A percentile compares a stretch with the other conserved stretches of the same genome.
Evolutionary conservation across 2,797 vertebrate genomes (phyloP).

Genomic region (Falco biarmicus): DNA sequence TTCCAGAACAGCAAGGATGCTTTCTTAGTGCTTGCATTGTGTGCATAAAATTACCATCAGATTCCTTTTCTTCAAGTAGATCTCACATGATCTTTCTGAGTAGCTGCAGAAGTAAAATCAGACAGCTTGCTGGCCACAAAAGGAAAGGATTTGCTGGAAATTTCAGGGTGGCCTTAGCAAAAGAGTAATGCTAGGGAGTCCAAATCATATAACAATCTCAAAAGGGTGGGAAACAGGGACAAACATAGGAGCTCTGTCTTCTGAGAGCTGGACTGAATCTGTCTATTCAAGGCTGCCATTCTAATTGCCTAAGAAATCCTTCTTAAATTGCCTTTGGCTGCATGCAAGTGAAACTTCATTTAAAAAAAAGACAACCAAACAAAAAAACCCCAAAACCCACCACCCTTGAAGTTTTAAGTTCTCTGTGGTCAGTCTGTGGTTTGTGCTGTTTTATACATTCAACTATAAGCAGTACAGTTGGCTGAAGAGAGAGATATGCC

Average conservation of each 20-base stretch:
- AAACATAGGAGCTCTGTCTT: conserved; percentile 31
- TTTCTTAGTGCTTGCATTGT: background rate
- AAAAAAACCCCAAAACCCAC: too few species aligned
- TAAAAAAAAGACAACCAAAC: background rate
- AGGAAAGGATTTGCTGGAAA: background rate
- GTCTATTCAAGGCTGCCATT: conserved; percentile 55
- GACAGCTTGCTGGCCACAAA: background rate
- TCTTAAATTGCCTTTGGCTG: conserved; percentile 57
- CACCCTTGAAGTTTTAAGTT: conserved; percentile 46
- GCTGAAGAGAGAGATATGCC: conserved; percentile 10
- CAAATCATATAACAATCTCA: conserved; percentile 9
- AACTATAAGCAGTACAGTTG: conserved; percentile 51
- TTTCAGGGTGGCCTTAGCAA: background rate
- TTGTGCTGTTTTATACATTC: conserved; percentile 60
- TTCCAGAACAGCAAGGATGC: background rate
- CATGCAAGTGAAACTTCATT: conserved; percentile 55
- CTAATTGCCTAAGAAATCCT: conserved; percentile 62
- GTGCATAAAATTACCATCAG: background rate
- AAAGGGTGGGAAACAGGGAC: conserved; percentile 24
- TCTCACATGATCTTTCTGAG: background rate
- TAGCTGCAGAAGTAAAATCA: background rate
- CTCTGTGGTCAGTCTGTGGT: conserved; percentile 58
- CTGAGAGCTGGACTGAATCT: conserved; percentile 49
- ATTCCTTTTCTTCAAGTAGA: background rate
- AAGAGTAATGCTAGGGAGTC: background rate